Evolutionary conservation across 2,113 vertebrate genomes (phyloP), one percentile per base, ranked within the genome.

Genomic region (Oncorhynchus clarkii): DNA sequence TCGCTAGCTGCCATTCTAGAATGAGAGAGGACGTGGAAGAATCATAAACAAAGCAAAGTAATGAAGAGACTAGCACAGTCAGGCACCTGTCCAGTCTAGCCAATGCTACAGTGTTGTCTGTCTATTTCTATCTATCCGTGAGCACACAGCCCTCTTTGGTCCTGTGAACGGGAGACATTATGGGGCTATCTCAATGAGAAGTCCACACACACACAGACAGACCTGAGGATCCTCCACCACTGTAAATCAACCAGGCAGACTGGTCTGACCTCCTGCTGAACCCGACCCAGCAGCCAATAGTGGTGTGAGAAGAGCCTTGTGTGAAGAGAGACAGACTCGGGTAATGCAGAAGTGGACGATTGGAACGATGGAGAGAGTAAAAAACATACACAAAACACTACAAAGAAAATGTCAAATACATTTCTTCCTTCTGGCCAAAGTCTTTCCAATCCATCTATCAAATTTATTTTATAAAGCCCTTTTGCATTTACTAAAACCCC

Each of bases 231-330:
- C 20, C 31, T 39, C 24, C 31, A 64, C 18, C 29, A 11, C 29
- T 24, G 59, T 7, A 62, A 73, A 71, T 22, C 6, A 57, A 6
- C 54, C 1, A 54, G 51, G n/a, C 29, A 12, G 18, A 31, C 51
- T 54, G 51, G 26, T 72, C 51, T 72, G 71, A 72, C 57, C 71
- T 62, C 71, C 20, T 13, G 24, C 54, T 72, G 71, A 60, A 60
- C 54, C 31, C 49, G 59, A 54, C 14, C 14, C 49, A 18, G 51
- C 18, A 49, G 27, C 16, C 18, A 34, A 11, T 60, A 67, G 29
- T 18, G 12, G 29, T 4, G 7, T 67, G 66, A 34, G 66, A 5
- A 62, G 7, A 7, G 59, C 59, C 59, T 22, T 22, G 59, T 62
- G 59, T 62, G 59, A 22, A 22, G 59, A 22, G 59, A 62, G n/a